These are phyloP conservation scores for Haliclystus octoradiatus DNA, from an alignment of 30 jellyfish, hydroid and myxozoan genomes.

Conservation along the genomic window DNA sequence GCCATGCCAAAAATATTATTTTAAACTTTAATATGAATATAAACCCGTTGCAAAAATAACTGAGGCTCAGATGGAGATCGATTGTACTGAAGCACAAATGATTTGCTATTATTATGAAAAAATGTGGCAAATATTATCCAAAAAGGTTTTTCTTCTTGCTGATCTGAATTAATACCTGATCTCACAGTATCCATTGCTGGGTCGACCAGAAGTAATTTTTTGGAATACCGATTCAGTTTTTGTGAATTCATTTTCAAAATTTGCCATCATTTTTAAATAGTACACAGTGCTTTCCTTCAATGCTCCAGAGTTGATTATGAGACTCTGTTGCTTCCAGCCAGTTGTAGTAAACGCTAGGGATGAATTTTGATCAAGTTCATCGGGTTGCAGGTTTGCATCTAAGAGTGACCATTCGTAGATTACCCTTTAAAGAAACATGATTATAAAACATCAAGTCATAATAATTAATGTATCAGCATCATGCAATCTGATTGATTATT, in stretches of 20 bases:
- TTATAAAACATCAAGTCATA: no score
- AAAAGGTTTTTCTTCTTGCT: no score
- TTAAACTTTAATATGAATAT: no score
- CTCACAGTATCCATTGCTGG: constrained; percentile 34
- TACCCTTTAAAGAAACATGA: no score
- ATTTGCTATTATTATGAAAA: no score
- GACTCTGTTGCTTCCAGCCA: constrained; percentile 26
- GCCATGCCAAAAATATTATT: no score
- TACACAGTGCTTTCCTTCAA: constrained; percentile 9
- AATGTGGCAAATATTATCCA: no score
- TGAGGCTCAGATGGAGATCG: no score
- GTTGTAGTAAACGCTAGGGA: constrained; percentile 32
- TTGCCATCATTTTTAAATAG: constrained; percentile 11
- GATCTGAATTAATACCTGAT: constrained; percentile 16
- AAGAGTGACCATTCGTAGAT: constrained; percentile 17
- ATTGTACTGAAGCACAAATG: no score
- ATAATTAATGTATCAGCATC: no score
- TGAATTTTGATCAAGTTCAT: neutral
- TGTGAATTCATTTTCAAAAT: constrained; percentile 1
- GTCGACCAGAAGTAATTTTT: constrained; percentile 19
- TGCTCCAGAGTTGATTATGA: constrained; percentile 34
- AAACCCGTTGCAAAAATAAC: no score
- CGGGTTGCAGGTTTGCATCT: neutral
- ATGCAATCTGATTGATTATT: no score
- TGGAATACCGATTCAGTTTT: constrained; percentile 7